Evolutionary conservation across 2,888 invertebrate species (phyloP).

Genomic region (Seladonia tumulorum): DNA sequence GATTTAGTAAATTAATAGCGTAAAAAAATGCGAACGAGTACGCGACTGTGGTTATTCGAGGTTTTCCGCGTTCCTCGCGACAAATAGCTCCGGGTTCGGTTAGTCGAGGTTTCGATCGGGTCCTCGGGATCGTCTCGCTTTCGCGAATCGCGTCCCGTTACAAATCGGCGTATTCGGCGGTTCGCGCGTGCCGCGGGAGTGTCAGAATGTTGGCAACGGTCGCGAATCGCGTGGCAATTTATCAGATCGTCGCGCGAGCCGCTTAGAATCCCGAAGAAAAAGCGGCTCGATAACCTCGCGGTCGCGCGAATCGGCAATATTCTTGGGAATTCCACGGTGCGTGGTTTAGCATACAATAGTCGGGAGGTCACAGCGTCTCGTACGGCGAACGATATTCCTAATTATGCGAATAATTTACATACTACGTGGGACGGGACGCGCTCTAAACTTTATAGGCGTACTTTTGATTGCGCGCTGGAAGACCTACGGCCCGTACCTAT

Average conservation of each 20-base stretch:
- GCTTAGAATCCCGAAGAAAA: not conserved
- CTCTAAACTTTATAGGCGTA: not conserved
- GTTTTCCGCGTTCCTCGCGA: not conserved
- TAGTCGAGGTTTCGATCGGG: not conserved
- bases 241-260: not conserved
- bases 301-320: not conserved
- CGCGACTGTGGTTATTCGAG: not conserved
- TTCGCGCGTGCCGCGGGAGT: constrained; percentile 32
- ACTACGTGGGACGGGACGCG: not conserved
- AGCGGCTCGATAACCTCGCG: not conserved
- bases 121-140: not conserved
- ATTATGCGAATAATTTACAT: constrained; percentile 6
- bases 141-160: constrained; percentile 50
- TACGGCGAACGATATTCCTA: not conserved
- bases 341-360: not conserved
- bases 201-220: constrained; percentile 52
- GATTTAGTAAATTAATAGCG: too few species aligned
- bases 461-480: constrained; percentile 23
- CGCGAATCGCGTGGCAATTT: constrained; percentile 23
- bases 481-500: not conserved
- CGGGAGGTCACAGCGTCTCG: not conserved
- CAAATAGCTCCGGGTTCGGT: not conserved
- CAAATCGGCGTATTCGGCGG: constrained; percentile 37
- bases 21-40: not conserved
- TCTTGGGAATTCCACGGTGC: not conserved